Percentiles rank a stretch among this genome's conserved stretches.
Evolutionary conservation across 2,797 vertebrate species (phyloP).

Genomic region (Arremon aurantiirostris): DNA sequence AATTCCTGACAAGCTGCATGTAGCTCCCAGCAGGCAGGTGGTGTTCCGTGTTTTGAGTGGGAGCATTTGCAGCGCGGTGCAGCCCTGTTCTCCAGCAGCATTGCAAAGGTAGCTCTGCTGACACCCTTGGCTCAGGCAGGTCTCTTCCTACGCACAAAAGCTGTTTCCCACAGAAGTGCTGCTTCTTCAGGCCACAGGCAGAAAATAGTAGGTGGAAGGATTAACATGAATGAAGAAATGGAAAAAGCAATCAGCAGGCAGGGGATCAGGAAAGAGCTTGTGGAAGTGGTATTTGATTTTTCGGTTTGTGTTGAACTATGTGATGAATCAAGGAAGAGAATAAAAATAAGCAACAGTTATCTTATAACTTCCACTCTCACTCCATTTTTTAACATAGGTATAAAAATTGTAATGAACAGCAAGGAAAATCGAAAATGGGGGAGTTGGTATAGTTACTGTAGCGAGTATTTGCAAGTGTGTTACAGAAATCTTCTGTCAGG

Average conservation of each 20-base stretch:
- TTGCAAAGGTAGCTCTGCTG: neutral
- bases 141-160: neutral
- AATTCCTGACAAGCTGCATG: fast-evolving
- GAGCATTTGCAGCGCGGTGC: neutral
- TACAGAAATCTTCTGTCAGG: neutral
- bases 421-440: neutral
- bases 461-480: neutral
- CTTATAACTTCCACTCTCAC: neutral
- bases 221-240: constrained; percentile 31
- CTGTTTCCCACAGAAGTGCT: constrained; percentile 1
- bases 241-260: neutral
- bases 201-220: constrained; percentile 22
- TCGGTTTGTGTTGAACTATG: neutral
- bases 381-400: neutral
- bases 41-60: neutral
- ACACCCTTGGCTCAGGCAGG: neutral
- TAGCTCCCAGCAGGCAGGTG: neutral
- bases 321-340: neutral
- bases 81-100: neutral
- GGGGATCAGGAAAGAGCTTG: neutral
- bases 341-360: neutral
- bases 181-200: constrained; percentile 5
- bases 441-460: neutral
- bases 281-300: constrained; percentile 28
- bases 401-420: neutral